Conservation (phyloP, 92 coral and sea anemone genomes). For the Plumapathes pennacea region DNA sequence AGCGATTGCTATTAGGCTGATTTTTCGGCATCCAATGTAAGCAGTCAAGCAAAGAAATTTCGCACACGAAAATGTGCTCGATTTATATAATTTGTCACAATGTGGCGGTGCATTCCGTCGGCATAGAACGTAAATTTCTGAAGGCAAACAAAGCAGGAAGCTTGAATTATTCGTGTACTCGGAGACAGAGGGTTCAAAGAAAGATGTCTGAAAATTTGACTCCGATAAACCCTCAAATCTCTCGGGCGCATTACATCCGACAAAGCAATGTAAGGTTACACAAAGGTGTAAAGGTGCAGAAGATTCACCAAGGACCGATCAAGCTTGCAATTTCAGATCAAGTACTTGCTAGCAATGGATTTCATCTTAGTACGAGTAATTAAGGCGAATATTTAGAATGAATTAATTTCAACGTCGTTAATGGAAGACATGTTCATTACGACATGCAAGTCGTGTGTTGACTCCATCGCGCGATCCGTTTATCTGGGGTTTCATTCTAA, state of each 20-base stretch:
- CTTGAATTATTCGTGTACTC: slow-evolving; percentile 56
- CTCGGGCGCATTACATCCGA: slow-evolving; percentile 13
- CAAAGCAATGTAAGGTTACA: slow-evolving; percentile 19
- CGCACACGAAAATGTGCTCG: too few relatives aligned
- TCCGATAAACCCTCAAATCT: slow-evolving; percentile 28
- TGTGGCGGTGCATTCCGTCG: too few relatives aligned
- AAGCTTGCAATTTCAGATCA: slow-evolving; percentile 65
- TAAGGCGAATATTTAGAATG: slow-evolving; percentile 89
- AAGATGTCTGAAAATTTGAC: slow-evolving; percentile 52
- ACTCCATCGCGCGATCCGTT: too few relatives aligned
- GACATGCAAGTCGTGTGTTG: slow-evolving; percentile 81
- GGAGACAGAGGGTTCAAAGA: slow-evolving; percentile 51
- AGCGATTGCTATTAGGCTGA: too few relatives aligned
- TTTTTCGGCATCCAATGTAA: too few relatives aligned
- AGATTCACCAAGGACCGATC: slow-evolving; percentile 46
- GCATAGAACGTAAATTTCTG: slow-evolving; percentile 40
- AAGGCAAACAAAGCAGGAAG: slow-evolving; percentile 65
- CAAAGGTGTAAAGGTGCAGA: slow-evolving; percentile 29
- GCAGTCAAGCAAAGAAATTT: too few relatives aligned
- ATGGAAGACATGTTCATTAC: slow-evolving; percentile 87
- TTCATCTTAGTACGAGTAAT: slow-evolving; percentile 80
- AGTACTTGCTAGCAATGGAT: slow-evolving; percentile 60
- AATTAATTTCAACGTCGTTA: slow-evolving; percentile 86
- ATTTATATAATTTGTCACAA: too few relatives aligned
- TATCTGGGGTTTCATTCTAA: too few relatives aligned